Base-by-base conservation (phyloP, 1,140 invertebrate genomes). In the Ganaspis sp. region DNA sequence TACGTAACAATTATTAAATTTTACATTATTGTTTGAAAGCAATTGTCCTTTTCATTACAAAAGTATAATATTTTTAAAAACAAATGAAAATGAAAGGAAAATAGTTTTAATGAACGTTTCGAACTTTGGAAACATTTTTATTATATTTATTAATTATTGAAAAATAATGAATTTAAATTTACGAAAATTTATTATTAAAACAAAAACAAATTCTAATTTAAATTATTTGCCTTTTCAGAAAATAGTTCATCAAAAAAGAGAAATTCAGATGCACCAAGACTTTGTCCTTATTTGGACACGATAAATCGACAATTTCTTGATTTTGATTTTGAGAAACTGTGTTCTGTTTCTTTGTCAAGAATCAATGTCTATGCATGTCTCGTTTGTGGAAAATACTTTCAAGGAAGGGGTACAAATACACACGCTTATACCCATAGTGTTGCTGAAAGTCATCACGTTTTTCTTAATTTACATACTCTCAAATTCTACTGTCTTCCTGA, bases 311-410 rank as follows among this genome's bases (percentile, higher is more conserved):
- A 98, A 88, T 95, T 99, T 81, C 92, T 99, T 70, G 99, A 99
- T 92, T 99, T 99, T 93, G 99, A 99, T 92, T 99, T 99, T 93
- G 99, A 99, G 90, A 99, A 99, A 90, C 91, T 99, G 4, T 99
- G 99, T 89, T 99, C 98, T 0, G 95, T 99, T 21, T 99, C 98
- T 3, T 90, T 99, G 53, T 99, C 98, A 0, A 95, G 99, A 87
- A 98, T 99, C 72, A 99, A 99, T 93, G 98, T 99, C 23, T 99
- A 99, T 91, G 99, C 98, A n/a, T 99, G 99, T 90, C 92, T 99
- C 38, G 98, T 99, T 1, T 99, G 99, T 92, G 99, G 99, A 21
- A 99, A 99, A 92, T 99, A 99, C 90, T 99, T 99, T 88, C 99
- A 95, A 96, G 98, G 98, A 0, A 93, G 99, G 90, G 99, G 99